These are phyloP conservation scores for Microctenopoma stevenorrisi DNA, from an alignment of 2,797 vertebrate genomes.

Conservation along the genomic window DNA sequence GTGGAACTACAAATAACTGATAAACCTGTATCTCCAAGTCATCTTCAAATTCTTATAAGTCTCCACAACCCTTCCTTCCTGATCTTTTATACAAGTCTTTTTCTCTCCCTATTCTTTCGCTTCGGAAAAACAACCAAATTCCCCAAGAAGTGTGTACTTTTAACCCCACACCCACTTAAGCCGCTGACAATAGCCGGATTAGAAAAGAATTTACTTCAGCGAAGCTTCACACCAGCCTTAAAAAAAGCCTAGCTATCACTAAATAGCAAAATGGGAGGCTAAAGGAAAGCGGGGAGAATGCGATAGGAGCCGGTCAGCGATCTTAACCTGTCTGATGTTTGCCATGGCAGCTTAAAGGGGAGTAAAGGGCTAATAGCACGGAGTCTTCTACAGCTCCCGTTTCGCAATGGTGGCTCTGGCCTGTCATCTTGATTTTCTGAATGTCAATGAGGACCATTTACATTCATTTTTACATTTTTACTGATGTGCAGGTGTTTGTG, in stretches of 20 bases:
- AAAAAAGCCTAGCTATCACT: constrained; percentile 87
- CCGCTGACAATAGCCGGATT: constrained; percentile 98
- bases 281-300: constrained; percentile 94
- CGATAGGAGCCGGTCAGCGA: constrained; percentile 91
- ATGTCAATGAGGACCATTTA: constrained; percentile 58
- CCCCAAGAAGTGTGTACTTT: constrained; percentile 91
- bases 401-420: constrained; percentile 49
- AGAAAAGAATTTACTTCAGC: constrained; percentile 95
- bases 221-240: constrained; percentile 86
- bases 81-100: constrained; percentile 79
- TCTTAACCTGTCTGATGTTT: constrained; percentile 95
- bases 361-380: constrained; percentile 78
- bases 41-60: constrained; percentile 87
- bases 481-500: constrained; percentile 54
- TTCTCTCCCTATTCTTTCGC: constrained; percentile 66
- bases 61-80: constrained; percentile 82
- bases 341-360: constrained; percentile 80
- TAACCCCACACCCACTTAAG: constrained; percentile 95
- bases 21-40: constrained; percentile 86
- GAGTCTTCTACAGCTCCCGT: constrained; percentile 83
- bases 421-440: constrained; percentile 93
- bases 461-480: constrained; percentile 39
- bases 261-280: constrained; percentile 85
- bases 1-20: constrained; percentile 6
- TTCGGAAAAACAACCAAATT: constrained; percentile 81